Base-by-base conservation (phyloP, 1,140 invertebrate species). In the Megathymus violae region DNA sequence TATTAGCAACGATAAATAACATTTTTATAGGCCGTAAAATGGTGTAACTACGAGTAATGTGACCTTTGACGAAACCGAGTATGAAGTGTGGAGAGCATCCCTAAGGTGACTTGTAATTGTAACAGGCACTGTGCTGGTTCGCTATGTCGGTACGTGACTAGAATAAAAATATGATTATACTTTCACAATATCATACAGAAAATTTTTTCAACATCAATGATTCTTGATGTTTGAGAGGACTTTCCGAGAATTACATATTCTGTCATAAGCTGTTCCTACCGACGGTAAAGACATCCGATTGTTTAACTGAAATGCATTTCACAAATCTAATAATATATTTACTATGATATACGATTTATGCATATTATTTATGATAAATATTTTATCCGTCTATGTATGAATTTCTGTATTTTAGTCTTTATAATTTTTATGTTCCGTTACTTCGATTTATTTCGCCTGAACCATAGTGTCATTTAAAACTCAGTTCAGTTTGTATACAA, bases 11-110 rank as follows among this genome's bases (percentile, higher is more conserved):
- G 50, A 74, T 82, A 85, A 80, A 78, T 64, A 75, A 64, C 51
- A 71, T 27, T 73, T 80, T 84, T 83, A 83, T 74, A 66, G 67
- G 34, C 41, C 62, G 63, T 79, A 82, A 86, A 78, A 61, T 73
- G 62, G 59, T 61, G 62, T 72, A 68, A 71, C 58, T 73, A 65
- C 74, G 69, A 75, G 71, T 74, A 78, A 79, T 67, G 62, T 74
- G 78, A 85, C 82, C 77, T 86, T 82, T 83, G 66, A 36, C 68
- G 67, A 74, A 72, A 68, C 68, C 62, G 51, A 41, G 40, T 51
- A 62, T 69, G 62, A 51, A 62, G 64, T 68, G 25, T 69, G 62
- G 56, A 62, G 64, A 69, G 25, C 62, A 64, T 51, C 64, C 59
- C 54, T 72, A 62, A 70, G 47, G 62, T 47, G 40, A 56, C 56